Conservation (phyloP, 2,797 vertebrate species). For the Gadopsis marmoratus region DNA sequence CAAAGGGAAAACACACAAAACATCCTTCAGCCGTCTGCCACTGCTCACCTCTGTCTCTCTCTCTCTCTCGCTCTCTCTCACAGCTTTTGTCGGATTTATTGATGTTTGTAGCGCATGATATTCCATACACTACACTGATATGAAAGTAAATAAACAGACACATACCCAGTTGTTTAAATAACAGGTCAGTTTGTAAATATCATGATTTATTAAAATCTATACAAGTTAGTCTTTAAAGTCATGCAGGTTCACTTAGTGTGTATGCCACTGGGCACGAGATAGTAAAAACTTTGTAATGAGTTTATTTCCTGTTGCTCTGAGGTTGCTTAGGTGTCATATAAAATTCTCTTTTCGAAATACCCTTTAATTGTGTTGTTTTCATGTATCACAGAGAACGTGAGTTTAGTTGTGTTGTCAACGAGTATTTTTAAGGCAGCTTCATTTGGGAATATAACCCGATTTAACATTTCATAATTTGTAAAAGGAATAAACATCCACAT, state of each 20-base stretch:
- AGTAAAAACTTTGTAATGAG: neutral
- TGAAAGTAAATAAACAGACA: neutral
- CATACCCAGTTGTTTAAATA: constrained; percentile 12
- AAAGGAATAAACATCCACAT: neutral
- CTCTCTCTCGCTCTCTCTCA: too few species aligned
- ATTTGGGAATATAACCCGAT: neutral
- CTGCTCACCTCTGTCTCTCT: constrained; percentile 26
- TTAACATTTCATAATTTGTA: neutral
- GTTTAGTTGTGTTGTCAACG: neutral
- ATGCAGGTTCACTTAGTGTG: neutral
- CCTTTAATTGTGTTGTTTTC: neutral
- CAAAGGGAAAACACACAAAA: constrained; percentile 55
- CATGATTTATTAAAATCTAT: neutral
- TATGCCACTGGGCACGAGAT: too few species aligned
- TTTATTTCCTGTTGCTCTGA: neutral
- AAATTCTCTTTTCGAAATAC: neutral
- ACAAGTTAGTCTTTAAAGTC: neutral
- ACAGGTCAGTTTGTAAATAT: neutral
- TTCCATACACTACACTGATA: neutral
- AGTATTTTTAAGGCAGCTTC: neutral
- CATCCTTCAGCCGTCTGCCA: constrained; percentile 24
- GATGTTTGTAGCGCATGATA: neutral
- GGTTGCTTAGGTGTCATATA: neutral
- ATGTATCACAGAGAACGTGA: neutral
- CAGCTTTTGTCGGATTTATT: constrained; percentile 38